phyloP scores from a whole-genome alignment of 2,797 vertebrate genomes.

The Crenichthys baileyi region DNA sequence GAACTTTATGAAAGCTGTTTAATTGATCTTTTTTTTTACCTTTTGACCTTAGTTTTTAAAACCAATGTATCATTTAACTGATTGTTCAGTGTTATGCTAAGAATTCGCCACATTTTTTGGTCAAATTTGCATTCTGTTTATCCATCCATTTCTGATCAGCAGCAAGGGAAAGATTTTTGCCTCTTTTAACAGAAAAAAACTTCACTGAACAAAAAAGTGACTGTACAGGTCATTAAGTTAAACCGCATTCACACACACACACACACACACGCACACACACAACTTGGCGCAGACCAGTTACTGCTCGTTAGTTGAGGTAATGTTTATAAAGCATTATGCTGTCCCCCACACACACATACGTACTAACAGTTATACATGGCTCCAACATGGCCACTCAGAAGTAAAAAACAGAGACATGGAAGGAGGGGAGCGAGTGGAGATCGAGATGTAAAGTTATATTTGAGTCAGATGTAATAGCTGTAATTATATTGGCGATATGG shows the following conservation, averaged over 20 bases:
- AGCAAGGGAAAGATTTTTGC: constrained; percentile 13
- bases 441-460: constrained; percentile 77
- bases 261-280: constrained; percentile 32
- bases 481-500: constrained; percentile 82
- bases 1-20: background rate
- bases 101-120: background rate
- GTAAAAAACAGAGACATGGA: constrained; percentile 41
- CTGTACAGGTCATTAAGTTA: constrained; percentile 73
- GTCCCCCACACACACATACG: constrained; percentile 43
- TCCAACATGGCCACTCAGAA: constrained; percentile 53
- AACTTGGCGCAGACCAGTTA: constrained; percentile 73
- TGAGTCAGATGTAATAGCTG: constrained; percentile 80
- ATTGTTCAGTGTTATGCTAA: background rate
- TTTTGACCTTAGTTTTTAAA: background rate
- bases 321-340: constrained; percentile 86
- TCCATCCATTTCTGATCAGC: background rate
- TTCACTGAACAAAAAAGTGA: constrained; percentile 64
- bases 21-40: background rate
- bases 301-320: constrained; percentile 87
- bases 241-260: constrained; percentile 48
- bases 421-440: constrained; percentile 23
- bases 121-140: background rate
- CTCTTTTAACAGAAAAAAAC: constrained; percentile 49
- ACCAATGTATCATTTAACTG: background rate
- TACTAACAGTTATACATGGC: constrained; percentile 47